A percentile compares a stretch with the other conserved stretches of the same genome.
phyloP scores from a whole-genome alignment of 2,113 vertebrate species.

The Dasyprocta punctata region DNA sequence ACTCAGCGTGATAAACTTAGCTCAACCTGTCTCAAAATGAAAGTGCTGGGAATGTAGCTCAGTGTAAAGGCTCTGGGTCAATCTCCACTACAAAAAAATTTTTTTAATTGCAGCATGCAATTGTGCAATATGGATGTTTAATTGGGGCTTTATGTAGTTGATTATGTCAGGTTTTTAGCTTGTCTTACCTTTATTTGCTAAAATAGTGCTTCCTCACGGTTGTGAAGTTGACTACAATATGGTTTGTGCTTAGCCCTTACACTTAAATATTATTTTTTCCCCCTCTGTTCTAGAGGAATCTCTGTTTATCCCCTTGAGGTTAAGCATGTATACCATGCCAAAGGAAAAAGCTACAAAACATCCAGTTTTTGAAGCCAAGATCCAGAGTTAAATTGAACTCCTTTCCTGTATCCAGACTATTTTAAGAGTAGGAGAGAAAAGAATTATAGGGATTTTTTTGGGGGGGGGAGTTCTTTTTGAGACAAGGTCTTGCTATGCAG shows the following conservation, averaged over 20 bases:
- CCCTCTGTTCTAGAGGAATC: not conserved
- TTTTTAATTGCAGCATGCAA: not conserved
- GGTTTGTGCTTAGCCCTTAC: constrained; percentile 1
- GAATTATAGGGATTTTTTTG: not conserved
- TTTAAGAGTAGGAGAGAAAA: constrained; percentile 2
- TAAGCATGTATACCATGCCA: not conserved
- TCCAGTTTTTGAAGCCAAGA: not conserved
- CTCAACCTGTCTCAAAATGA: not conserved
- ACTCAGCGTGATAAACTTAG: not conserved
- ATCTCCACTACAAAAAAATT: not conserved
- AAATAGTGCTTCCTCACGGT: constrained; percentile 9
- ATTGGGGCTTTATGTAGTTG: not conserved
- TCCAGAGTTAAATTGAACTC: not conserved
- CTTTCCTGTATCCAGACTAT: constrained; percentile 16
- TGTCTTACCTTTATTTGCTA: constrained; percentile 52
- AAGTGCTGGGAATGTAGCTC: not conserved
- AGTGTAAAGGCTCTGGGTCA: not conserved
- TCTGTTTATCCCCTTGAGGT: constrained; percentile 5
- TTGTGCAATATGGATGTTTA: constrained; percentile 55
- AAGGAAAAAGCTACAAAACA: not conserved
- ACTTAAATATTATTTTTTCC: not conserved
- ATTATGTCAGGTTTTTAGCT: constrained; percentile 58
- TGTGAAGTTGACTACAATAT: not conserved
- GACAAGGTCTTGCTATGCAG: no score
- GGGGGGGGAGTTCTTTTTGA: no score